phyloP scores from a whole-genome alignment of 2,888 invertebrate species.

The Leptopilina drosophilae region DNA sequence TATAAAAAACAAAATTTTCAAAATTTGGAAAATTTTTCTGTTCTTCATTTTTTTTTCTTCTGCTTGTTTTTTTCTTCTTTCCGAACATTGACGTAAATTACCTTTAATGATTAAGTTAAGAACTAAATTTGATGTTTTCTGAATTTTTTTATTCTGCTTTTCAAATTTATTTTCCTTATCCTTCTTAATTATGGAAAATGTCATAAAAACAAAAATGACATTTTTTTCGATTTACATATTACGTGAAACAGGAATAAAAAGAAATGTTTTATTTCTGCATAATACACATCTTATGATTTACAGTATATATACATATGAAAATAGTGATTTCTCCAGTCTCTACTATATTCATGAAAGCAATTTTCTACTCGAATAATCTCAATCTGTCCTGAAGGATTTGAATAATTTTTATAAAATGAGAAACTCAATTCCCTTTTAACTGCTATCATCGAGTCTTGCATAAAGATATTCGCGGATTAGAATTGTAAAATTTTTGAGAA shows the following conservation, averaged over 20 bases:
- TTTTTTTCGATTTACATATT: not conserved
- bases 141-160: no score
- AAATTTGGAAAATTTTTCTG: no score
- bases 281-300: not conserved
- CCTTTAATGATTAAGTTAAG: no score
- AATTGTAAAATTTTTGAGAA: constrained; percentile 22
- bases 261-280: not conserved
- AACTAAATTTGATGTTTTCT: no score
- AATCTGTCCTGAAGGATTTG: constrained; percentile 22
- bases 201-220: no score
- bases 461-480: constrained; percentile 18
- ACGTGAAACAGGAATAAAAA: not conserved
- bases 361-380: constrained; percentile 14
- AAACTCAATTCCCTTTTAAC: constrained; percentile 23
- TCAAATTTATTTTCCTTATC: not conserved
- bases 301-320: not conserved
- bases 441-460: constrained; percentile 15
- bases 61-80: no score
- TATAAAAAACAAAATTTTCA: no score
- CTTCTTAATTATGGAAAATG: not conserved
- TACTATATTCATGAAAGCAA: constrained; percentile 14
- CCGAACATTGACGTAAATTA: no score
- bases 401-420: constrained; percentile 33
- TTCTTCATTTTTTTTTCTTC: no score
- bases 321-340: constrained; percentile 5